Evolutionary conservation across 2,888 invertebrate species (phyloP).

Genomic region (Junonia oenone): DNA sequence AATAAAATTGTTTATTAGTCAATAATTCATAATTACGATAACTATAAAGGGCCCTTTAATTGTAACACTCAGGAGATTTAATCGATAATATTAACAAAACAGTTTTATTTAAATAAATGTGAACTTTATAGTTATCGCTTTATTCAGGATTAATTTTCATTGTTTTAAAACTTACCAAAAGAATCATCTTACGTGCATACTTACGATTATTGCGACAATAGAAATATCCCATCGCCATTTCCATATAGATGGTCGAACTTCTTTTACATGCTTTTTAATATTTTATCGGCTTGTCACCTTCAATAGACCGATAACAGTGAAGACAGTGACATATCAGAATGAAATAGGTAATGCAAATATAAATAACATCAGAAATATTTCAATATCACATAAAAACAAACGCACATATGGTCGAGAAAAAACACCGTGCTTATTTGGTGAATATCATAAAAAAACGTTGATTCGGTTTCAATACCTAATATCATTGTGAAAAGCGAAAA

Average conservation of each 20-base stretch:
- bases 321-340: slow-evolving; percentile 53
- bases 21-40: neutral
- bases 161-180: slow-evolving; percentile 11
- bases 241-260: slow-evolving; percentile 26
- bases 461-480: slow-evolving; percentile 5
- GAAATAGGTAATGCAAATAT: slow-evolving; percentile 41
- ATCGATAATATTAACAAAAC: neutral
- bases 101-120: neutral
- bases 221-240: slow-evolving; percentile 26
- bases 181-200: slow-evolving; percentile 3
- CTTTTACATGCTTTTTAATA: slow-evolving; percentile 41
- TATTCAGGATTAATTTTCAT: neutral
- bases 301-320: slow-evolving; percentile 69
- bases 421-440: neutral
- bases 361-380: slow-evolving; percentile 37
- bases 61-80: neutral
- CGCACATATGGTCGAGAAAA: too few relatives aligned
- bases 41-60: neutral
- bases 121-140: neutral
- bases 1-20: neutral
- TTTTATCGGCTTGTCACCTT: slow-evolving; percentile 58
- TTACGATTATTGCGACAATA: slow-evolving; percentile 8
- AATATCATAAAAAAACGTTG: neutral
- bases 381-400: slow-evolving; percentile 7
- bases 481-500: slow-evolving; percentile 3